Base-by-base conservation (phyloP, 2,113 vertebrate genomes). In the Leptodactylus fuscus region DNA sequence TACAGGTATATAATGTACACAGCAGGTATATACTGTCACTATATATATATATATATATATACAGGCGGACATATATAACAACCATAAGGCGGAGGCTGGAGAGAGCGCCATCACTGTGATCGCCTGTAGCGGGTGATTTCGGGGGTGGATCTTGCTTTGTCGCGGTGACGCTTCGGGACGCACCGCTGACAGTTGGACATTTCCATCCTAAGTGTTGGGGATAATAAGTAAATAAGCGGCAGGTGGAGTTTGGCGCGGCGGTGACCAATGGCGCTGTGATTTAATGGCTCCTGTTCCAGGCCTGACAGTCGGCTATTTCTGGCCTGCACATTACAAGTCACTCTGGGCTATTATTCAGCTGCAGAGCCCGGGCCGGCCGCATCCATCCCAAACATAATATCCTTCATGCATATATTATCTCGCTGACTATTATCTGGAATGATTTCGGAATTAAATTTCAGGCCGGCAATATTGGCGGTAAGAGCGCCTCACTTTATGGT, bases 381-480 rank as follows among this genome's bases (percentile, higher is more conserved):
- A 95, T 94, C 95, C 93, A 96, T 95, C 95, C 95, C 96, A 97
- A 97, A 97, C 96, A 97, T 98, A 98, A 99, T 99, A 99, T 98
- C 97, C 94, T 95, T 96, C 95, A 96, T 96, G 97, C 97, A 99
- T 99, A 98, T 95, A 99, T 99, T 99, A 99, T 96, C 97, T 94
- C 94, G 96, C 96, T 95, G 92, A 96, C 95, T 96, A 99, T 98
- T 98, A 99, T 97, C 95, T 96, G 92, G 94, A 98, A 97, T 97
- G 95, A 96, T 96, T 95, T 96, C 93, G 93, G 96, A 99, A 99
- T 99, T 97, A 97, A 97, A 98, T 96, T 95, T 95, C 94, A 94
- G 91, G 92, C 95, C 93, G 94, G 94, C 95, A 95, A 97, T 96
- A 96, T 95, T 97, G 93, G 95, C 94, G 94, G 92, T 90, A 95